Evolutionary conservation across 2,888 invertebrate species (phyloP).

Genomic region (Caradrina kadenii): DNA sequence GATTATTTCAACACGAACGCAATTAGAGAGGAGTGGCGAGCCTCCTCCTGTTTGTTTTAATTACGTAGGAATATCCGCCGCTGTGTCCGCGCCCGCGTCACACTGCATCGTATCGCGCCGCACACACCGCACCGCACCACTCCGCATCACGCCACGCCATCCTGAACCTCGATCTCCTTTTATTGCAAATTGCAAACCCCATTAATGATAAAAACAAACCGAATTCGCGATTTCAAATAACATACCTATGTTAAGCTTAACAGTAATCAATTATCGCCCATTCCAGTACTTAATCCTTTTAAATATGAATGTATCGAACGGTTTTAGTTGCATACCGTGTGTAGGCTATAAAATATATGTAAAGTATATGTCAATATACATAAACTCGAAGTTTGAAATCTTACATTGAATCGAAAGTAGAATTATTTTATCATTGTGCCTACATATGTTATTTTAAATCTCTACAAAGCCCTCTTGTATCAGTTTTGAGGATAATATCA

Average conservation of each 20-base stretch:
- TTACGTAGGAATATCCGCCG: constrained; percentile 86
- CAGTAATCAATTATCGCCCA: constrained; percentile 62
- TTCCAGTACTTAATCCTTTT: constrained; percentile 44
- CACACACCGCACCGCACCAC: constrained; percentile 18
- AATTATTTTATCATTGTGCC: constrained; percentile 37
- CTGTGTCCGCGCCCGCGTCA: constrained; percentile 70
- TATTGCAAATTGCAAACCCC: constrained; percentile 85
- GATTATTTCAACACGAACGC: constrained; percentile 88
- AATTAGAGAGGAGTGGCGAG: constrained; percentile 88
- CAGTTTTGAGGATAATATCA: constrained; percentile 62
- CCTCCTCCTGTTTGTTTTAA: constrained; percentile 89
- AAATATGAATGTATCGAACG: constrained; percentile 19
- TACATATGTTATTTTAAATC: constrained; percentile 53
- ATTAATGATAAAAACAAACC: constrained; percentile 82
- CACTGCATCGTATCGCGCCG: constrained; percentile 47
- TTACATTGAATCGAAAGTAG: constrained; percentile 3
- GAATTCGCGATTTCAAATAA: constrained; percentile 71
- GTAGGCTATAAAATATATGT: background rate
- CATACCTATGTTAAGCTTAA: constrained; percentile 55
- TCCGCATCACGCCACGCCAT: constrained; percentile 26
- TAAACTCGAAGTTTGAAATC: background rate
- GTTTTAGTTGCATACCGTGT: constrained; percentile 2
- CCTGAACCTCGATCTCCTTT: constrained; percentile 74
- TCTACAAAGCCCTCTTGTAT: constrained; percentile 54
- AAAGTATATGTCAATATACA: background rate